phyloP scores from a whole-genome alignment of 2,113 vertebrate species.

The Stercorarius parasiticus region DNA sequence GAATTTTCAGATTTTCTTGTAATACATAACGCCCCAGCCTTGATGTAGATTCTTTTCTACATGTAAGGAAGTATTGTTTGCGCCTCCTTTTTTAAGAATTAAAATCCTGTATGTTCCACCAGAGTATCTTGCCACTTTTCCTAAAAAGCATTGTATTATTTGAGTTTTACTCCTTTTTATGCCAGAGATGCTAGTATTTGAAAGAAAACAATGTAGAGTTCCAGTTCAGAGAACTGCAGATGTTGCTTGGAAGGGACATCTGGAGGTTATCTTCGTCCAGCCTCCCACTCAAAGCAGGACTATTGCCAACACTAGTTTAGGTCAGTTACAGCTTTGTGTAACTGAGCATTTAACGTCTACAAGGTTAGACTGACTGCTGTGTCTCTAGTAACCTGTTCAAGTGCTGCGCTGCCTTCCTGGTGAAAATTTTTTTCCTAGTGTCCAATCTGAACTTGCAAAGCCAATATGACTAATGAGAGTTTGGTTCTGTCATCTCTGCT shows the following conservation, averaged over 20 bases:
- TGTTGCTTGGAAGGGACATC: constrained; percentile 15
- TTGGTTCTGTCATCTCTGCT: neutral
- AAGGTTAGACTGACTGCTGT: neutral
- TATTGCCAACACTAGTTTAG: neutral
- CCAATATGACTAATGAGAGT: accelerated
- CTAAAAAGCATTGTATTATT: neutral
- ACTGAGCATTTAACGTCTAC: neutral
- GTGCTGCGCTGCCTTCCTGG: neutral
- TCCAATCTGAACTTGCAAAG: neutral
- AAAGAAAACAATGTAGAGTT: neutral
- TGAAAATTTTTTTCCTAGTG: neutral
- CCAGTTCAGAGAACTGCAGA: neutral
- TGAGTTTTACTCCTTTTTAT: neutral
- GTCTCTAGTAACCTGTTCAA: neutral
- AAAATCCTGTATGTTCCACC: neutral
- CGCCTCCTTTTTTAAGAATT: neutral
- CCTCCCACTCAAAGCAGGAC: neutral
- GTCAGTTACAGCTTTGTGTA: neutral
- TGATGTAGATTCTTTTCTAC: neutral
- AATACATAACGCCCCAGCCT: neutral
- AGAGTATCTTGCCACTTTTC: neutral
- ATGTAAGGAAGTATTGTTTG: neutral
- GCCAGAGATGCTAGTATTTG: neutral
- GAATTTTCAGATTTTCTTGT: neutral
- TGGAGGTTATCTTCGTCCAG: constrained; percentile 39